These are phyloP conservation scores for Diplodus sargus DNA, from an alignment of 2,797 vertebrate species.

Conservation along the genomic window DNA sequence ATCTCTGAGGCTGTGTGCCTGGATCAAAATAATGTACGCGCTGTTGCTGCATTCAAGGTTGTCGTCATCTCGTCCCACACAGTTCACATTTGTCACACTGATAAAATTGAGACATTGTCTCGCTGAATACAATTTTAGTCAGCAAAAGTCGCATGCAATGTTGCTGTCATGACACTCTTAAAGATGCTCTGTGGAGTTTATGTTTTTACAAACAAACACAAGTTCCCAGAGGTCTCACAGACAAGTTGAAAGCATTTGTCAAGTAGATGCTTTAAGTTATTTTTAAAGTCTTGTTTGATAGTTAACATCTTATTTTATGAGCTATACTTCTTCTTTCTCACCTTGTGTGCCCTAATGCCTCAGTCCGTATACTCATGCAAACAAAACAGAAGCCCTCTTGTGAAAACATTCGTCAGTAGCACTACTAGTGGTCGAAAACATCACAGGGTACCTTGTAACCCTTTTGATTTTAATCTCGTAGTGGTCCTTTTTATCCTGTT, in stretches of 20 bases:
- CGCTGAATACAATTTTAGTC: conserved; percentile 2
- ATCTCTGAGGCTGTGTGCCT: not conserved
- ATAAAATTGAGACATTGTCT: not conserved
- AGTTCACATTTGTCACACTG: not conserved
- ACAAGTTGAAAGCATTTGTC: not conserved
- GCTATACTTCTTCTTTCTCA: too few relatives aligned
- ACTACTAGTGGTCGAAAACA: not conserved
- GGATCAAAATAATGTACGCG: not conserved
- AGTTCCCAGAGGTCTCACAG: not conserved
- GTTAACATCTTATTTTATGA: not conserved
- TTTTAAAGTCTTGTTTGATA: not conserved
- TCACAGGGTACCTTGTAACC: not conserved
- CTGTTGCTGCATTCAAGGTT: not conserved
- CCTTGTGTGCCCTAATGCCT: too few relatives aligned
- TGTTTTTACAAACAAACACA: not conserved
- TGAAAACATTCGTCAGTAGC: not conserved
- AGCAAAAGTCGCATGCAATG: not conserved
- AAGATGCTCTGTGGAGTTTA: not conserved
- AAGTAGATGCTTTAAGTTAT: not conserved
- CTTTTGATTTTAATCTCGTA: not conserved
- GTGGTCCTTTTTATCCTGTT: not conserved
- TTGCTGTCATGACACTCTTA: conserved; percentile 1
- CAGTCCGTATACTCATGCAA: too few relatives aligned
- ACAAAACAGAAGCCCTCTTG: too few relatives aligned
- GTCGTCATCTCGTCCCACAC: not conserved